Evolutionary conservation across 1,140 invertebrate species (phyloP), one percentile per base, ranked within the genome.

Genomic region (Macrobrachium nipponense): DNA sequence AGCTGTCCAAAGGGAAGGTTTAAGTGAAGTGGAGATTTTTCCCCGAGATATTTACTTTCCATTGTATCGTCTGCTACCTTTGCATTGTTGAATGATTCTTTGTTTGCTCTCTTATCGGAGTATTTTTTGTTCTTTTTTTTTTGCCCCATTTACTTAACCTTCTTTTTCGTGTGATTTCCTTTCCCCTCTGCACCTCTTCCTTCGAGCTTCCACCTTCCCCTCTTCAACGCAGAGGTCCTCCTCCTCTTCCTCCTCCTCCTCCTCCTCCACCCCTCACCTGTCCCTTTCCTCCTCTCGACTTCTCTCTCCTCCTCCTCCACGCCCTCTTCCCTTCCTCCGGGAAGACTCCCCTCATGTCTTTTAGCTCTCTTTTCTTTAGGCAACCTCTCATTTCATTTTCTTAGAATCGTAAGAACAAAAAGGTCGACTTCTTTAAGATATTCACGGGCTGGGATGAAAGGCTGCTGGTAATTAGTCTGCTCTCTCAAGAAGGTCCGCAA

Each of bases 381-480:
- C 83, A 85, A 58, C 77, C 77, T 86, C 77, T 86, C 84, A 78
- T 86, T 86, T 86, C 84, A 86, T 86, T 86, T 86, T 86, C 84
- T 86, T 80, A 79, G 84, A 86, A 86, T 80, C 77, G 84, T 86
- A 86, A 86, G 84, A 86, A 86, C 84, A 86, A 86, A 86, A 86
- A 86, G 77, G 77, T 86, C 84, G 84, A 86, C 84, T 86, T 86
- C 84, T 78, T 86, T 86, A 86, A 86, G 84, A 86, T 86, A 86
- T 86, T 86, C 84, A 86, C 84, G 84, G 84, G 64, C 84, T 60
- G 84, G 84, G 84, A 86, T 86, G 84, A 86, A 86, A 86, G 78
- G 84, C 84, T 78, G 78, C 84, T 73, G 84, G 84, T 86, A 86
- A 86, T 86, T 86, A 86, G 84, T 86, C 76, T 80, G 82, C 82